Base-by-base conservation (phyloP, 2,888 invertebrate genomes). In the Apocheima hispidaria region DNA sequence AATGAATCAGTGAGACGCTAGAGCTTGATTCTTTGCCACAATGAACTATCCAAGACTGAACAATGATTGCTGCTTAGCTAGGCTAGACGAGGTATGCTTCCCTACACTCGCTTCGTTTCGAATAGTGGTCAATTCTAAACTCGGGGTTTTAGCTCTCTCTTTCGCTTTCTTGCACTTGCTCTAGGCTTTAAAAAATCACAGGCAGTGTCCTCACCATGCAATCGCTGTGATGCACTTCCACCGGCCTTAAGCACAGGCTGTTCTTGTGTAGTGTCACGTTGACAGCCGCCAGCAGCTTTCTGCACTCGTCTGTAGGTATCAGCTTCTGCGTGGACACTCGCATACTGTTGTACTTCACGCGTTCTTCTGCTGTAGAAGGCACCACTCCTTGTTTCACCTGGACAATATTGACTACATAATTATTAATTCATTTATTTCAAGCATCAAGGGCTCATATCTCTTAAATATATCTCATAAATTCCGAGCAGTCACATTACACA, bases 141-240 rank as follows among this genome's bases (percentile, higher is more conserved):
- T n/a, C n/a, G n/a, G n/a, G n/a, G n/a, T n/a, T n/a, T n/a, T n/a
- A n/a, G n/a, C n/a, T n/a, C n/a, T n/a, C n/a, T n/a, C n/a, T n/a
- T n/a, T n/a, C n/a, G n/a, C n/a, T n/a, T n/a, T n/a, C n/a, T n/a
- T 12, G 30, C 9, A 30, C 3, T 30, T 10, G 20, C 10, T 0
- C 20, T 20, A 12, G 10, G 20, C n/a, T 14, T 1, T 43, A 57
- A 59, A 36, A 51, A 16, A 55, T 67, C n/a, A 33, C 43, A 9
- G 6, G 51, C n/a, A n/a, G n/a, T n/a, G n/a, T n/a, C 59, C 81
- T 78, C 63, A 92, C 92, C 82, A 80, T 78, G 55, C 92, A 92
- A 10, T 68, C 60, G 38, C 82, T 86, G 35, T 90, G 90, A 60
- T 85, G 83, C 0, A 74, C 72, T 1, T 70, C 57, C 5, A 90